Conservation (phyloP, 2,113 vertebrate genomes). For the Syngnathus scovelli region DNA sequence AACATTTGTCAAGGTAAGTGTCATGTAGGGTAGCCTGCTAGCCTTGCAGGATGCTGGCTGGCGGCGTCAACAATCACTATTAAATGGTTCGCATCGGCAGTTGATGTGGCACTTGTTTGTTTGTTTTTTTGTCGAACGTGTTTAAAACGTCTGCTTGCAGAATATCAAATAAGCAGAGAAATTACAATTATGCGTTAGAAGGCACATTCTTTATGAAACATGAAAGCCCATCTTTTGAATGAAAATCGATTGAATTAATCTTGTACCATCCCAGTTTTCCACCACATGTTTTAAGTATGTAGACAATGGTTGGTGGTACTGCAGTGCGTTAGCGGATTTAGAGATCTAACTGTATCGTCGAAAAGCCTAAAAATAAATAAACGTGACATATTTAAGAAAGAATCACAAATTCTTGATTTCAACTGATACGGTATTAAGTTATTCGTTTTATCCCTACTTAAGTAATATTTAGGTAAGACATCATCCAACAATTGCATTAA, state of each 20-base stretch:
- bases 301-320: not conserved
- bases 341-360: not conserved
- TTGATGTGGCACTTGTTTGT: not conserved
- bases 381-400: too few species aligned
- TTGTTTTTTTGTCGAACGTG: not conserved
- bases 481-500: not conserved
- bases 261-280: not conserved
- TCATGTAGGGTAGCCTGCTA: conserved; percentile 51
- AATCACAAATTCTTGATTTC: not conserved
- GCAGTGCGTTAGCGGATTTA: not conserved
- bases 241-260: not conserved
- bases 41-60: conserved; percentile 23
- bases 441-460: not conserved
- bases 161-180: not conserved
- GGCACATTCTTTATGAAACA: not conserved
- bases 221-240: not conserved
- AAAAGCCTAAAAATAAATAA: not conserved
- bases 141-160: not conserved
- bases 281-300: not conserved
- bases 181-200: not conserved
- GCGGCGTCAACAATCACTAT: not conserved
- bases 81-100: not conserved
- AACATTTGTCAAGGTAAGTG: conserved; percentile 91
- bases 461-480: not conserved
- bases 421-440: not conserved